phyloP scores from a whole-genome alignment of 2,888 invertebrate genomes.

The Tenthredo notha region DNA sequence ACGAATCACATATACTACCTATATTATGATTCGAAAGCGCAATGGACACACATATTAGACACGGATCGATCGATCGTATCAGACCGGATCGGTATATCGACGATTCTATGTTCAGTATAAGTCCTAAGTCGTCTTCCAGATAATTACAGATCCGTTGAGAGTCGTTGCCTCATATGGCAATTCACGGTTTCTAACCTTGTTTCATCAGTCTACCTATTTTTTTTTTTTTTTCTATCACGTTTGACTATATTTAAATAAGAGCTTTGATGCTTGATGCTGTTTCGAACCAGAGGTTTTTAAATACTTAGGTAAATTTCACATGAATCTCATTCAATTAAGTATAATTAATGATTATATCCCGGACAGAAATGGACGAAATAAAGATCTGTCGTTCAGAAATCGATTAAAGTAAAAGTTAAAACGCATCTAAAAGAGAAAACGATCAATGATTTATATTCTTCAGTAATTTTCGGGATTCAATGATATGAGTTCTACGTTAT shows the following conservation, averaged over 20 bases:
- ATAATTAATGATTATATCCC: not conserved
- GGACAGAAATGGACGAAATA: not conserved
- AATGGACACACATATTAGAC: not conserved
- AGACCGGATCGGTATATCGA: not conserved
- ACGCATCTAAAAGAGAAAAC: not conserved
- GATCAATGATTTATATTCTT: not conserved
- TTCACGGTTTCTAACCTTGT: slow-evolving; percentile 7
- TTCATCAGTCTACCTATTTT: not conserved
- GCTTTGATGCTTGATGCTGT: too few species aligned
- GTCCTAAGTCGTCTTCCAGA: slow-evolving; percentile 6
- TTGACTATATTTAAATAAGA: not conserved
- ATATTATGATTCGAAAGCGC: not conserved
- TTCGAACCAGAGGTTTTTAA: not conserved
- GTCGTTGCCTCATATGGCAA: slow-evolving; percentile 26
- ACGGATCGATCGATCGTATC: not conserved
- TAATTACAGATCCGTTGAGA: slow-evolving; percentile 23
- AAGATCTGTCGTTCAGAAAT: not conserved
- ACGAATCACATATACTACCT: not conserved
- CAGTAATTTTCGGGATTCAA: not conserved
- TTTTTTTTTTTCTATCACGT: too few species aligned
- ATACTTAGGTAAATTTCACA: not conserved
- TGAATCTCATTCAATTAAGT: not conserved
- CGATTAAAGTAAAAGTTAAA: not conserved
- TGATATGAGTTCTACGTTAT: not conserved
- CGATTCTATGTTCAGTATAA: not conserved